These are phyloP conservation scores for Euleptes europaea DNA, from an alignment of 2,113 vertebrate genomes.

Conservation along the genomic window DNA sequence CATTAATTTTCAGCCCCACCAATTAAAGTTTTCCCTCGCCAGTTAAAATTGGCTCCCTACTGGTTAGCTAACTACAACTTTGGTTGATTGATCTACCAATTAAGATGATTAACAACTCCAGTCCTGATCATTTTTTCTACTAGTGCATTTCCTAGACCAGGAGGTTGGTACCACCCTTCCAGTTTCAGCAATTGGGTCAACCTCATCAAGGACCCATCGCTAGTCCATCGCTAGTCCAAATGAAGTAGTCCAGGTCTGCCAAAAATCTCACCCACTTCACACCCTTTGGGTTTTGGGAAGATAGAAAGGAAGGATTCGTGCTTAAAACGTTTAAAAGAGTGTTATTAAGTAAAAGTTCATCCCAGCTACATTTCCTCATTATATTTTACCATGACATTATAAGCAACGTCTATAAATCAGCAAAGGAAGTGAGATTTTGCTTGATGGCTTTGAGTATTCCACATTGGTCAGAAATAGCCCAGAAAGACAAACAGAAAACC, in stretches of 20 bases:
- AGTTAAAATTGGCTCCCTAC: too few relatives aligned
- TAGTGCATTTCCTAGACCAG: too few relatives aligned
- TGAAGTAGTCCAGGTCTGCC: neutral
- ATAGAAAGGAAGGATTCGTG: neutral
- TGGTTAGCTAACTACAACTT: too few relatives aligned
- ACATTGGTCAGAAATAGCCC: conserved; percentile 27
- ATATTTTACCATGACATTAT: neutral
- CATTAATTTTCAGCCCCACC: too few relatives aligned
- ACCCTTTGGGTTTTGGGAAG: neutral
- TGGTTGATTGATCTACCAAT: too few relatives aligned
- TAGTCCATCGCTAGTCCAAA: neutral
- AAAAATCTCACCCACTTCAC: neutral
- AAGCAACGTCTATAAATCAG: neutral
- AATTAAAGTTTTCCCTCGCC: too few relatives aligned
- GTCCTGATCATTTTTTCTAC: too few relatives aligned
- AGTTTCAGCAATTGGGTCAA: neutral
- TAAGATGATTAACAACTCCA: too few relatives aligned
- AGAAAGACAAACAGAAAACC: conserved; percentile 26
- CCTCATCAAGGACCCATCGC: neutral
- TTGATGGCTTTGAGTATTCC: neutral
- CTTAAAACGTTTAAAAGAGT: neutral
- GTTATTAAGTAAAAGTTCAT: neutral
- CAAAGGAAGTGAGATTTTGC: neutral
- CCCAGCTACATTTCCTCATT: neutral
- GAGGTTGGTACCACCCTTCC: too few relatives aligned